phyloP scores from a whole-genome alignment of 2,797 vertebrate species.

The Epinephelus awoara region DNA sequence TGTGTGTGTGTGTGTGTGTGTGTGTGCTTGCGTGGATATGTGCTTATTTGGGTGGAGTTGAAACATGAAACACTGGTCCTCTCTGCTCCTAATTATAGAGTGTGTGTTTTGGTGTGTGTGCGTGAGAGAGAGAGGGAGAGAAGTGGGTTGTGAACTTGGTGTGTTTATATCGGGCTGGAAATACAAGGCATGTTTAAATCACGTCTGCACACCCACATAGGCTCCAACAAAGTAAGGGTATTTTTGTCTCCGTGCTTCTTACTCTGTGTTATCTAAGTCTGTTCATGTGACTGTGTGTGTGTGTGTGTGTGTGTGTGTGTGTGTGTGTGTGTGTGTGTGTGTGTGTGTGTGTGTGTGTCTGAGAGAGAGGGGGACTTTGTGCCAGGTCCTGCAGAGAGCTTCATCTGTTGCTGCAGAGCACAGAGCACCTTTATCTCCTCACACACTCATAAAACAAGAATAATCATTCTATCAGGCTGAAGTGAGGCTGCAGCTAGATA shows the following conservation, averaged over 20 bases:
- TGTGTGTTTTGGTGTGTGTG: constrained; percentile 29
- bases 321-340: constrained; percentile 7
- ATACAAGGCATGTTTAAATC: constrained; percentile 58
- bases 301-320: constrained; percentile 19
- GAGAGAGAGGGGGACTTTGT: constrained; percentile 22
- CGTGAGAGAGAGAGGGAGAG: constrained; percentile 42
- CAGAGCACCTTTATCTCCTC: constrained; percentile 41
- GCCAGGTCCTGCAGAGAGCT: constrained; percentile 79
- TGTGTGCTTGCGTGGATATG: constrained; percentile 39
- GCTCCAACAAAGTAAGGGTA: constrained; percentile 34
- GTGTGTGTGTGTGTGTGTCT: background rate
- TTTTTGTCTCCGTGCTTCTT: constrained; percentile 43
- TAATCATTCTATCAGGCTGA: constrained; percentile 35
- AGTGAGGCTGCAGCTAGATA: background rate
- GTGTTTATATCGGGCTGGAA: constrained; percentile 68
- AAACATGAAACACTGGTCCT: constrained; percentile 64
- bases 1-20: constrained; percentile 14
- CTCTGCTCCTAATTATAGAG: constrained; percentile 59
- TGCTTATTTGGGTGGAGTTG: constrained; percentile 71
- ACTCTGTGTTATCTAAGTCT: constrained; percentile 41
- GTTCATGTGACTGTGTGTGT: constrained; percentile 34
- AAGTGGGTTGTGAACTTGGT: constrained; percentile 39
- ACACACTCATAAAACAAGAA: constrained; percentile 25
- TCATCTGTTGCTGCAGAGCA: constrained; percentile 76
- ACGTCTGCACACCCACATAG: constrained; percentile 33